Conservation (phyloP, 1,140 invertebrate species). For the Vanessa tameamea region DNA sequence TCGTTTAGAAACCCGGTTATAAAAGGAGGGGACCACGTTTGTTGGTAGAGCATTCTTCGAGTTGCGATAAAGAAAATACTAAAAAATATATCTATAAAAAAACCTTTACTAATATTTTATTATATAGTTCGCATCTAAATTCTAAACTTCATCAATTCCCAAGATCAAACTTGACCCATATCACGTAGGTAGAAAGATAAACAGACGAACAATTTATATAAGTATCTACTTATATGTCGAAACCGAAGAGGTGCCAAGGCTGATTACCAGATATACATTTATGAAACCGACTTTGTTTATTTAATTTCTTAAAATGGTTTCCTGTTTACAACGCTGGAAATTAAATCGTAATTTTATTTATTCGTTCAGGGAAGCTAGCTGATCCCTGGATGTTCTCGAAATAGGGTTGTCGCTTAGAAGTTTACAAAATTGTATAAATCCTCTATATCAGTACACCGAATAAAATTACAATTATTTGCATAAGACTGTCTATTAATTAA, state of each 20-base stretch:
- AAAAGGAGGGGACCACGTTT: too few species aligned
- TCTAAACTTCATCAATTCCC: background rate
- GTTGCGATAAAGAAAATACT: too few species aligned
- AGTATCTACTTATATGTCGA: constrained; percentile 13
- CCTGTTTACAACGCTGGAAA: constrained; percentile 46
- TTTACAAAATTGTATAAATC: background rate
- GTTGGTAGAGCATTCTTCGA: too few species aligned
- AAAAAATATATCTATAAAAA: too few species aligned
- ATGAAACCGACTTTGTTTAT: constrained; percentile 46
- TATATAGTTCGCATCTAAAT: background rate
- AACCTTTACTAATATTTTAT: too few species aligned
- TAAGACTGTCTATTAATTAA: too few species aligned
- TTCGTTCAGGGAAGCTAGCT: constrained; percentile 15
- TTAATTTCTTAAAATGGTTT: constrained; percentile 51
- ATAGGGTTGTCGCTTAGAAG: constrained; percentile 21
- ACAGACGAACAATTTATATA: constrained; percentile 9
- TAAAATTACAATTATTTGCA: too few species aligned
- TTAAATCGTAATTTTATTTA: constrained; percentile 37
- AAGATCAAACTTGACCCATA: constrained; percentile 9
- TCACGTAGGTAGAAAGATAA: constrained; percentile 3
- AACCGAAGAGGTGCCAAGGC: constrained; percentile 47
- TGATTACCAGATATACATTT: constrained; percentile 42
- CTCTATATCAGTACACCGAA: too few species aligned
- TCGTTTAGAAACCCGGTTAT: too few species aligned
- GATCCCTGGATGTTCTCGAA: constrained; percentile 3